Base-by-base conservation (phyloP, 2,888 invertebrate species). In the Flexamia atlantica region DNA sequence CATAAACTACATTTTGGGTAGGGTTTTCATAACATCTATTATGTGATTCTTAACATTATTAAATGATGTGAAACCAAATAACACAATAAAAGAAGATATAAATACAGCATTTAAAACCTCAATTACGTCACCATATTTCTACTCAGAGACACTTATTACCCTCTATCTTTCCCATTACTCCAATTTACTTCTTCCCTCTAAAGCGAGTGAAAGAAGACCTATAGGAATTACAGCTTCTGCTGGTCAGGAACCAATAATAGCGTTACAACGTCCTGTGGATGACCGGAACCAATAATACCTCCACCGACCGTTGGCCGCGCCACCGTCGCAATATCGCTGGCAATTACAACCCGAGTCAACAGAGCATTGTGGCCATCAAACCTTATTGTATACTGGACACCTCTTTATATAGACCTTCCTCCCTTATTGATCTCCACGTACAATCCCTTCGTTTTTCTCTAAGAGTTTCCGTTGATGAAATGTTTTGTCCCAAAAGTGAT, bases 321-420 rank as follows among this genome's bases (percentile, higher is more conserved):
- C 25, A 17, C 23, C 25, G 28, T 46, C 74, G 74, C 74, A 76
- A 76, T 76, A 76, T 50, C 46, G 74, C 23, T 25, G 17, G 74
- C 74, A 76, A 76, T 76, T 76, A 76, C 74, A 76, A 76, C 40
- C 40, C 3, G 4, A 50, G 74, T 76, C 74, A 76, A 76, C 74
- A 72, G 32, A 32, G 30, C 32, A 70, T 70, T 36, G 70, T 70
- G 40, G 70, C 23, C 74, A 76, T 76, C 74, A 50, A 76, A 25
- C 74, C 74, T 76, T 76, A 76, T 76, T 76, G 74, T 76, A 46
- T 46, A 46, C 14, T 76, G 74, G 74, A 76, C 74, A 76, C 74
- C 74, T 40, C 72, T 76, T 76, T 28, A 23, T 46, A 42, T 46
- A 46, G 74, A 42, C 42, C 46, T 50, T 76, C 20, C 72, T 72